A percentile compares a stretch with the other conserved stretches of the same genome.
Conservation (phyloP, 2,113 vertebrate species). For the Tychaedon coryphoeus region DNA sequence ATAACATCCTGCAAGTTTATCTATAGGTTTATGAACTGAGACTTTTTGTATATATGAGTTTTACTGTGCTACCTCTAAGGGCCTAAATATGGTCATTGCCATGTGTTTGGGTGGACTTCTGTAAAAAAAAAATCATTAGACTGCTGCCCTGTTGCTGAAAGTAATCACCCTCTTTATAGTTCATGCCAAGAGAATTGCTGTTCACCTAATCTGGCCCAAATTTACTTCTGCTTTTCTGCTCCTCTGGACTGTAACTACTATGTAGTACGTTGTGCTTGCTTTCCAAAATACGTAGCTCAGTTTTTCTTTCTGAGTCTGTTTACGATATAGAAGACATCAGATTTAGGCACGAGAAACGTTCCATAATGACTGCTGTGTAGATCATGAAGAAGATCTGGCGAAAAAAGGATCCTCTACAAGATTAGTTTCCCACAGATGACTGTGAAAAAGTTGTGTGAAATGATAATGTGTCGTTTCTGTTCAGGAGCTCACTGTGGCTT, state of each 20-base stretch:
- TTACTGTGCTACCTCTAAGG: background rate
- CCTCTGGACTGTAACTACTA: background rate
- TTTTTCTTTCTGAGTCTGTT: background rate
- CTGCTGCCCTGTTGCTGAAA: background rate
- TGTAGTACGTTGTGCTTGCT: background rate
- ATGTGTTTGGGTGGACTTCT: background rate
- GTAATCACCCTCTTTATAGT: background rate
- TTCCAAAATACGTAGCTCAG: background rate
- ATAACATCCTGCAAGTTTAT: background rate
- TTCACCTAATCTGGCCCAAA: background rate
- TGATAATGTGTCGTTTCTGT: background rate
- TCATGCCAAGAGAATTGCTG: background rate
- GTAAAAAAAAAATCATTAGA: background rate
- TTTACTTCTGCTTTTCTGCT: background rate
- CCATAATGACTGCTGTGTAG: background rate
- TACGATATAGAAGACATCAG: accelerated
- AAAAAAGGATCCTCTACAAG: background rate
- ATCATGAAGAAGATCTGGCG: background rate
- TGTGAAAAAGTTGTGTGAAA: background rate
- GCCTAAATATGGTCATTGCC: background rate
- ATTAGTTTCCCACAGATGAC: background rate
- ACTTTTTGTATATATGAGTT: background rate
- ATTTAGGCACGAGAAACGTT: background rate
- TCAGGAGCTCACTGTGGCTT: background rate
- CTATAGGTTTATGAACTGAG: background rate